Evolutionary conservation across 2,113 vertebrate species (phyloP), one percentile per base, ranked within the genome.

Genomic region (Orycteropus afer): DNA sequence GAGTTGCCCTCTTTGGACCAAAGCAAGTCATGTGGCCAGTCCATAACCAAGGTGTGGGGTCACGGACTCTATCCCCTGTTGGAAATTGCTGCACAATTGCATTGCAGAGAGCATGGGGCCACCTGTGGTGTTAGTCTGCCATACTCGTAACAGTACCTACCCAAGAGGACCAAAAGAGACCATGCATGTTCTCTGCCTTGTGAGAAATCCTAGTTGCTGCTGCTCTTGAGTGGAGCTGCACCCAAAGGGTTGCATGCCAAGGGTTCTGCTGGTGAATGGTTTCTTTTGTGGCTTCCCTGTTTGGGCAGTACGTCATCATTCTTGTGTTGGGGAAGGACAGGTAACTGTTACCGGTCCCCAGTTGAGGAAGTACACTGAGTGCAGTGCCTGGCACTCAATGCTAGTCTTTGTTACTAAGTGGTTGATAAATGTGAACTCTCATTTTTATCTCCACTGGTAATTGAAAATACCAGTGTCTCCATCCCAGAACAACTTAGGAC

Each of bases 211-310:
- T 22, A 4, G n/a, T 61, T 45, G 29, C 32, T 18, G 0, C 15
- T 85, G 7, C 12, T 42, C 4, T 25, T 8, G 0, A 59, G 32
- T 2, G 71, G 32, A 27, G 23, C 69, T 37, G 61, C 10, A 2
- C 1, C 1, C 45, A 27, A 18, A 13, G 40, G 47, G 47, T 9
- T 14, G 20, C 5, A 1, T 4, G 6, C 51, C 0, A 0, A 25
- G 18, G 37, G 0, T n/a, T 18, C 17, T 17, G 25, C 57, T 63
- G 45, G 40, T 0, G 3, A 4, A 20, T 34, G 71, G 45, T 40
- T 49, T 47, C 29, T 37, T 45, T 57, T 1, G 0, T 1, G 45
- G 74, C 4, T 12, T 40, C 8, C 47, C n/a, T 88, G 57, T 47
- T 55, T 2, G 13, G 63, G 22, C n/a, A 32, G 15, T 29, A 2